Base-by-base conservation (phyloP, 23 tunicate species). In the Ascidia mentula region DNA sequence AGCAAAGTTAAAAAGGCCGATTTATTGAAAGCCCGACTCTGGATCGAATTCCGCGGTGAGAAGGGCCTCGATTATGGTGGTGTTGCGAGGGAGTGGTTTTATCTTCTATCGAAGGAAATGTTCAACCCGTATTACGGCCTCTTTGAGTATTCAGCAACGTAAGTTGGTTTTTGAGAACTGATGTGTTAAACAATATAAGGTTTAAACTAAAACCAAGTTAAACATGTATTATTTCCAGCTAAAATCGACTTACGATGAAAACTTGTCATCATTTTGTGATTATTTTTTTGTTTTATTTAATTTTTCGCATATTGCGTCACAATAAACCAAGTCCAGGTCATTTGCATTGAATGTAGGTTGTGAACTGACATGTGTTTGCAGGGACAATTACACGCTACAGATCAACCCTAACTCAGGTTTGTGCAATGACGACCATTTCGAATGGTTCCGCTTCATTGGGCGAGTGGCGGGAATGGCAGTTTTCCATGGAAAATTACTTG, bases 391-490 rank as follows among this genome's bases (percentile, higher is more conserved):
- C 95, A 95, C 98, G 0, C 87, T 95, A 0, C 98, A 95, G 70
- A 95, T 95, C 88, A 95, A 95, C 82, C 98, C 98, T 18, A 95
- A 95, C 69, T 89, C 95, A 18, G 95, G 85, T 20, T 20, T 95
- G 83, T 95, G 98, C 84, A 89, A 89, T 82, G 95, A 89, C 9
- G 91, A 89, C 30, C 98, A 95, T 74, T 59, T 86, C 31, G 86
- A 82, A 28, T 95, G 95, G 95, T 95, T 84, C 89, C 61, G 78
- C 46, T 95, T 95, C 39, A 95, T 95, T 76, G 98, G 98, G n/a
- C 69, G 98, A 18, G 98, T 95, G 40, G 98, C 98, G 13, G 98
- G 98, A 31, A 95, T 95, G 98, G 98, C 98, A 6, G 98, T 95
- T 22, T 95, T 84, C 69, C 98, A 95, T 73, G 98, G 98, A 53